Base-by-base conservation (phyloP, 1,140 invertebrate species). In the Megalonaias nervosa region DNA sequence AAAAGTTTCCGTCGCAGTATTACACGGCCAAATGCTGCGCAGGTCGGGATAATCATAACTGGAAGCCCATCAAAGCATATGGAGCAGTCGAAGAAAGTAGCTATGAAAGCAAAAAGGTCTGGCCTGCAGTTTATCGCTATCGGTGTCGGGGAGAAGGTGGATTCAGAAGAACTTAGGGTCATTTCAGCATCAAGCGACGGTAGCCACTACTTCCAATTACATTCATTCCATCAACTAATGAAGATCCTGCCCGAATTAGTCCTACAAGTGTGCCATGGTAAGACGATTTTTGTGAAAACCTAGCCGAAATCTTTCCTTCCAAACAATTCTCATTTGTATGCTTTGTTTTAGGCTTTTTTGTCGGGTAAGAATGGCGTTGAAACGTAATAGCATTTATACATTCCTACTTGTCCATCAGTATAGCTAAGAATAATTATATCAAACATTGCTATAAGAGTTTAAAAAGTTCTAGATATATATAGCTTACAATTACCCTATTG, bases 71-170 rank as follows among this genome's bases (percentile, higher is more conserved):
- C 82, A 3, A 67, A 57, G 16, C 75, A 86, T 58, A 59, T 80
- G 17, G 78, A 83, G 59, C 56, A 67, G 17, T 80, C 81, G 5
- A 79, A 81, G 64, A 74, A 79, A 21, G 79, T 83, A 26, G 84
- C 85, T 9, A 70, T 71, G 14, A 80, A 75, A n/a, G 82, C 85
- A 12, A 61, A 76, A 2, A 82, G 81, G 59, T 79, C 79, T 17
- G 86, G 85, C 21, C 73, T 87, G 17, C 55, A 81, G 21, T 71
- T 86, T 59, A 74, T 85, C 56, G 79, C 69, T 16, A 69, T 86
- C 38, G 86, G 84, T 38, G 81, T 78, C 65, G 76, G 76, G 9
- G 48, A 61, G 15, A 23, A 62, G 15, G 58, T 78, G 38, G 71
- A 72, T 26, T 71, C 67, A 17, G 76, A 78, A 38, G 76, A 78